A percentile compares a stretch with the other conserved stretches of the same genome.
phyloP scores from a whole-genome alignment of 2,113 vertebrate species.

The Lucifuga dentata region DNA sequence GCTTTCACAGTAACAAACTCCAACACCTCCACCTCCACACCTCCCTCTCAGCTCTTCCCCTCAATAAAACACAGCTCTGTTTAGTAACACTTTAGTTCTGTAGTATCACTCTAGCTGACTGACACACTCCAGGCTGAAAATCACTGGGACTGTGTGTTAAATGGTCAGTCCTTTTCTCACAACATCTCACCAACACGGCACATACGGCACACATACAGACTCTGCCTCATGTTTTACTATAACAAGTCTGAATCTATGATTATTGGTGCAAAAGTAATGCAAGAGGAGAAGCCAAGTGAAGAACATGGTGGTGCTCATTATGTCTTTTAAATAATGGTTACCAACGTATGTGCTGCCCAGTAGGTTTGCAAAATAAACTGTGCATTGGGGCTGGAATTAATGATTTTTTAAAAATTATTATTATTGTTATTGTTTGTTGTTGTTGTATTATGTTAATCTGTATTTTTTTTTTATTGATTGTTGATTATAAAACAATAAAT shows the following conservation, averaged over 20 bases:
- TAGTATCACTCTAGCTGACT: constrained; percentile 70
- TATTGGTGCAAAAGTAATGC: constrained; percentile 18
- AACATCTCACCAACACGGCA: constrained; percentile 7
- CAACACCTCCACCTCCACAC: constrained; percentile 38
- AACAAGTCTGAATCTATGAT: constrained; percentile 30
- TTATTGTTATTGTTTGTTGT: too few species aligned
- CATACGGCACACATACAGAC: constrained; percentile 2
- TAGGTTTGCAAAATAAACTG: too few species aligned
- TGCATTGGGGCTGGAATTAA: too few species aligned
- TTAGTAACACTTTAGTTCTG: constrained; percentile 65
- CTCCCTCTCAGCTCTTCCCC: constrained; percentile 40
- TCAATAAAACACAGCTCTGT: constrained; percentile 53
- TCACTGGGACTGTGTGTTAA: constrained; percentile 44
- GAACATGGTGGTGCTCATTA: constrained; percentile 10
- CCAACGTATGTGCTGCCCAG: not conserved
- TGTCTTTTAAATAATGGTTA: constrained; percentile 19
- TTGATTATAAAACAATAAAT: too few species aligned
- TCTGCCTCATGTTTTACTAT: too few species aligned
- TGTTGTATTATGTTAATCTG: too few species aligned
- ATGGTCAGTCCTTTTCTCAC: constrained; percentile 18
- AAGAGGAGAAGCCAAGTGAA: constrained; percentile 33
- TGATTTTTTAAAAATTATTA: too few species aligned
- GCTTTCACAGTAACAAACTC: constrained; percentile 60
- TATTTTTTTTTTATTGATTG: too few species aligned
- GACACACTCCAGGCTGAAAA: constrained; percentile 59